Evolutionary conservation across 2,113 vertebrate species (phyloP).

Genomic region (Ctenodactylus gundi): DNA sequence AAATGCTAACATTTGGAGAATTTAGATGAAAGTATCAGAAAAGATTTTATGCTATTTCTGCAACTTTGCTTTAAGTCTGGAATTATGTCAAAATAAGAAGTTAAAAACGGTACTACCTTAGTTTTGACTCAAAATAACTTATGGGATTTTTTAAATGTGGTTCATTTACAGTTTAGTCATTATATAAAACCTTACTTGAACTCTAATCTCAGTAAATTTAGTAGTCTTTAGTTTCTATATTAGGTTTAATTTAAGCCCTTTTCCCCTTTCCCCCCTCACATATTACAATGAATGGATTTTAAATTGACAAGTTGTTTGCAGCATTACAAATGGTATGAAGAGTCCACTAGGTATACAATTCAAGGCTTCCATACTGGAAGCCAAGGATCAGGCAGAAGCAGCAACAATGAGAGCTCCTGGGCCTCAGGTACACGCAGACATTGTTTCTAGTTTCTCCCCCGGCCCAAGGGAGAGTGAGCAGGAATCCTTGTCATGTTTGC

Average conservation of each 20-base stretch:
- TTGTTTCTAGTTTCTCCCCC: neutral
- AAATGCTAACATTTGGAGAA: slow-evolving; percentile 26
- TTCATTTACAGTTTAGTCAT: slow-evolving; percentile 59
- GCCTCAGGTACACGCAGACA: neutral
- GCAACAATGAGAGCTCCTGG: neutral
- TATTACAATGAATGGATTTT: neutral
- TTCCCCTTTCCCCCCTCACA: neutral
- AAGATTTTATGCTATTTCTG: slow-evolving; percentile 22
- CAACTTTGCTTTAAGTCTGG: slow-evolving; percentile 33
- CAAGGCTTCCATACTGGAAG: neutral
- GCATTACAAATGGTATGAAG: neutral
- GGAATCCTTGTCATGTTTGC: neutral
- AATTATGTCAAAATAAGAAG: slow-evolving; percentile 56
- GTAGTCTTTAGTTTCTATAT: slow-evolving; percentile 8
- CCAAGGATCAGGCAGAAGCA: neutral
- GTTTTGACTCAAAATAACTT: slow-evolving; percentile 54
- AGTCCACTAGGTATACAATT: neutral
- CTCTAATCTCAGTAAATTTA: slow-evolving; percentile 22
- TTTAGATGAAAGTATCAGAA: neutral
- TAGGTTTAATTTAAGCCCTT: slow-evolving; percentile 6
- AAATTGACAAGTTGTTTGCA: neutral
- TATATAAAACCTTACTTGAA: slow-evolving; percentile 23
- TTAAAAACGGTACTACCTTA: slow-evolving; percentile 55
- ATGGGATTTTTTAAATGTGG: slow-evolving; percentile 8
- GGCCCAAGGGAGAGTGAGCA: neutral